These are phyloP conservation scores for Acomys russatus DNA, from an alignment of 2,797 vertebrate genomes.

Conservation along the genomic window DNA sequence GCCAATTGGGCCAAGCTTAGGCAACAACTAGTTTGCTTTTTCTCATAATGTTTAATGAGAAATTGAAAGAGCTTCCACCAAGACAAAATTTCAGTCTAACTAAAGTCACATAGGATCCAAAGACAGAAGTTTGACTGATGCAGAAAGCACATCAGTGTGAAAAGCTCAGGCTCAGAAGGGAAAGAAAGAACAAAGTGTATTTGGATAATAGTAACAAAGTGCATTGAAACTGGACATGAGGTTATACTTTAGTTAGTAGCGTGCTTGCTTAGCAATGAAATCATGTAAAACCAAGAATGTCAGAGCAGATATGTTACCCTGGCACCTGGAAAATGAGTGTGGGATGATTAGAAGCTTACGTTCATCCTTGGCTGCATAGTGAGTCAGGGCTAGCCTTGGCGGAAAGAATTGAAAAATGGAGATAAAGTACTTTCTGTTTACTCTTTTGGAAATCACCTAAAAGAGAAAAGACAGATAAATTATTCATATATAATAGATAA, in stretches of 20 bases:
- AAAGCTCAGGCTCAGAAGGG: background rate
- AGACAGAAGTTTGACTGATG: background rate
- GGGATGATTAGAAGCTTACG: background rate
- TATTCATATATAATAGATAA: conserved; percentile 28
- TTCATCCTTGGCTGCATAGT: background rate
- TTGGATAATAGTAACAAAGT: background rate
- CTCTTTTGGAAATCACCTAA: background rate
- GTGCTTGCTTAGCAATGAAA: background rate
- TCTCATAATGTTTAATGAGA: conserved; percentile 27
- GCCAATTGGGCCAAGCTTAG: conserved; percentile 27
- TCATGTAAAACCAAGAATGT: background rate
- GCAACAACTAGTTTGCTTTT: conserved; percentile 29
- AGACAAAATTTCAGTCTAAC: conserved; percentile 11
- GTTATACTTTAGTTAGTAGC: background rate
- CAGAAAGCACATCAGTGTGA: background rate
- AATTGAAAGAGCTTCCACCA: background rate
- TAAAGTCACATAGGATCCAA: background rate
- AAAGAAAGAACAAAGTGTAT: background rate
- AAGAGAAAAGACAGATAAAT: background rate
- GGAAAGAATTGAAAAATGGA: background rate
- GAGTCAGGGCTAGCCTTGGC: background rate
- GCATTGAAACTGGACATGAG: background rate
- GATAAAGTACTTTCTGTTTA: background rate
- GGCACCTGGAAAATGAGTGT: background rate
- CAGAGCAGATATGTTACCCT: background rate